Evolutionary conservation across 2,888 invertebrate genomes (phyloP), one percentile per base, ranked within the genome.

Genomic region (Dysmachus trigonus): DNA sequence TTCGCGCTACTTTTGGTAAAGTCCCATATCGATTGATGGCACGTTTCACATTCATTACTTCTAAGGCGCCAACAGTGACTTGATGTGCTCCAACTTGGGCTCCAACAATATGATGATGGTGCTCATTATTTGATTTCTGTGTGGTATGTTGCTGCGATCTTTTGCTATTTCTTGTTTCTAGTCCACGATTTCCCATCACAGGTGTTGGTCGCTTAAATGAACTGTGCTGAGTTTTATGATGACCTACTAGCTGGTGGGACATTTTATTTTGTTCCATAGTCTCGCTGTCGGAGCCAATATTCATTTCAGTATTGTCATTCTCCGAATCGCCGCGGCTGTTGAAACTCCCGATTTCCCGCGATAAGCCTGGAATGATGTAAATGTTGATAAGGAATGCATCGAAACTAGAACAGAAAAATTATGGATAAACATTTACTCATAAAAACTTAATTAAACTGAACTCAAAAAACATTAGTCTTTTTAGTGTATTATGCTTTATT

Each of bases 1-100:
- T 99, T 88, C 99, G 94, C 10, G 98, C 98, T 77, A 97, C 98
- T 92, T 99, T 99, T 0, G 99, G 99, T 90, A 99, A 93, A 10
- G 99, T 99, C 22, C 99, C 99, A 91, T 98, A 99, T 33, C 98
- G 95, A 92, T 97, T 98, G 88, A 97, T 97, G 74, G 98, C 98
- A 88, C 97, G 95, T 90, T 97, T 96, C 83, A 98, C 98, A 93
- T 98, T 98, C 93, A 98, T 97, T 88, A 98, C 98, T 92, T 98
- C 98, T 89, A 98, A 93, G 30, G 98, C 98, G 85, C 98, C 98
- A 88, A 98, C 97, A 89, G 97, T 96, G 41, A 97, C 95, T 89
- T 94, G 94, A 86, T 90, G 92, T 4, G 88, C 88, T 41, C 88
- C 88, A 22, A 88, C 89, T 35, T 88, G 89, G 8, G 87, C 87